A percentile compares a stretch with the other conserved stretches of the same genome.
Conservation (phyloP, 53 echinoderm and acorn worm species). For the Paracentrotus lividus region DNA sequence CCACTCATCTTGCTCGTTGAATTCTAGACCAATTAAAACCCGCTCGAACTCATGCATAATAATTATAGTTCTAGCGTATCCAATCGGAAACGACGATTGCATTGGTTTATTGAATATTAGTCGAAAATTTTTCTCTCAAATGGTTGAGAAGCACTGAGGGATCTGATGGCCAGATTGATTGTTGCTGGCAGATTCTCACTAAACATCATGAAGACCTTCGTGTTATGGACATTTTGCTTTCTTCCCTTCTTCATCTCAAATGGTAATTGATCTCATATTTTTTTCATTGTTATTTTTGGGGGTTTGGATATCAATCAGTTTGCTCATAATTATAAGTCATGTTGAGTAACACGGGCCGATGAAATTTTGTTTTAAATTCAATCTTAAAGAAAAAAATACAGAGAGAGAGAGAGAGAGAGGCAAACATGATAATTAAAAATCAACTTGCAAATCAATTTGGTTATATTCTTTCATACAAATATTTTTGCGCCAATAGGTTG, state of each 20-base stretch:
- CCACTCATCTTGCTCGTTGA: neutral
- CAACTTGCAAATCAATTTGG: too few relatives aligned
- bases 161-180: neutral
- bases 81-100: neutral
- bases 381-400: too few relatives aligned
- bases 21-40: neutral
- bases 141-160: neutral
- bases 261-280: neutral
- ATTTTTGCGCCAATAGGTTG: too few relatives aligned
- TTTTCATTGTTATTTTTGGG: too few relatives aligned
- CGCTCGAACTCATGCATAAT: neutral
- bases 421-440: too few relatives aligned
- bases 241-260: neutral
- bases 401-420: too few relatives aligned
- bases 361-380: too few relatives aligned
- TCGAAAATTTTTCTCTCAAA: neutral
- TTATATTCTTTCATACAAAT: too few relatives aligned
- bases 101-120: neutral
- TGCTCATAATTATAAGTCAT: too few relatives aligned
- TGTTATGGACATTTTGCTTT: neutral
- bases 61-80: neutral
- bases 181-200: neutral
- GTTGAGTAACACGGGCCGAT: too few relatives aligned
- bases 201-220: neutral
- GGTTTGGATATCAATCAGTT: too few relatives aligned